phyloP scores from a whole-genome alignment of 1,140 invertebrate species.

The Zaprionus nigranus region DNA sequence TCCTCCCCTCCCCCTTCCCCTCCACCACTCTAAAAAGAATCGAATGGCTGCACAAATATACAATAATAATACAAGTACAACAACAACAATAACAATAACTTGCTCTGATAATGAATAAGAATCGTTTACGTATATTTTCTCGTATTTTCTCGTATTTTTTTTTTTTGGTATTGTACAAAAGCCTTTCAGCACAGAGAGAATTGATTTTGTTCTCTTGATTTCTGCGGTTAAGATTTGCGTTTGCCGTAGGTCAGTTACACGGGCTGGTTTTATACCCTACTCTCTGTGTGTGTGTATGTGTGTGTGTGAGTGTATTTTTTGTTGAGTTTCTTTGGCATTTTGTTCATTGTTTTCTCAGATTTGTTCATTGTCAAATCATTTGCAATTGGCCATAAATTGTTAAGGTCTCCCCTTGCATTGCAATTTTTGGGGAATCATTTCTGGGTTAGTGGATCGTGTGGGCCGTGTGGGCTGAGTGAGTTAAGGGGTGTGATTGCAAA shows the following conservation, averaged over 20 bases:
- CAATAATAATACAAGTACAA: conserved; percentile 48
- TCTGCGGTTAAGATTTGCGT: conserved; percentile 48
- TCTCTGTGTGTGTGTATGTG: conserved; percentile 36
- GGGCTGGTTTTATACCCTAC: conserved; percentile 60
- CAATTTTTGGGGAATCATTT: conserved; percentile 19
- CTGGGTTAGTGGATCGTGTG: conserved; percentile 29
- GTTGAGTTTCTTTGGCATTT: conserved; percentile 12
- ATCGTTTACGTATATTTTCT: conserved; percentile 41
- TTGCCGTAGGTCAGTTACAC: conserved; percentile 72
- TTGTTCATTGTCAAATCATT: conserved; percentile 66
- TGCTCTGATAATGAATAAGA: conserved; percentile 73
- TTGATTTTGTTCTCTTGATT: conserved; percentile 52
- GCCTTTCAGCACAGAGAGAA: conserved; percentile 23
- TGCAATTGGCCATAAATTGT: conserved; percentile 72
- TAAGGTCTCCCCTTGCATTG: conserved; percentile 28
- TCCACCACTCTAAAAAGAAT: conserved; percentile 44
- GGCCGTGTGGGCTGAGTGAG: background rate
- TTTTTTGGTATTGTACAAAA: conserved; percentile 40
- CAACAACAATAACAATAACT: conserved; percentile 36
- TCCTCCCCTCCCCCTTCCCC: background rate
- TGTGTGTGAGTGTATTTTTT: conserved; percentile 20
- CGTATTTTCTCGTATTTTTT: conserved; percentile 20
- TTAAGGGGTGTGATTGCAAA: background rate
- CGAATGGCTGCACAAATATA: conserved; percentile 65
- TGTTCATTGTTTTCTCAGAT: conserved; percentile 22